Conservation (phyloP, 1,140 invertebrate genomes). For the Drosophila elegans region DNA sequence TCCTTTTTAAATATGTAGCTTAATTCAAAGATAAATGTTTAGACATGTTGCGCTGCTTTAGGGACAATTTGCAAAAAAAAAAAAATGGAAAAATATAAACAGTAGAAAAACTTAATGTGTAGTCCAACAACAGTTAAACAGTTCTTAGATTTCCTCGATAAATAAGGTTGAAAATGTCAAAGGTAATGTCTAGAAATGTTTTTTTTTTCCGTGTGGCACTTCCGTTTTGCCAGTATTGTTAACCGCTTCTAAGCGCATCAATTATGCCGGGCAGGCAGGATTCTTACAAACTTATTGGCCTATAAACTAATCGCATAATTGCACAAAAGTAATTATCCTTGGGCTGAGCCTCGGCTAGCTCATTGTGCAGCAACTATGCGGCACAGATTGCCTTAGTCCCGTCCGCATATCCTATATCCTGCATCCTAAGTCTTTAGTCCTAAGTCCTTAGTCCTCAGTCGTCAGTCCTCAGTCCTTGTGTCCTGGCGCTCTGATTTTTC, state of each 20-base stretch:
- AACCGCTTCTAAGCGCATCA: constrained; percentile 41
- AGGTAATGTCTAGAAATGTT: neutral
- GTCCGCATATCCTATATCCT: constrained; percentile 24
- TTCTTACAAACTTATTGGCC: constrained; percentile 73
- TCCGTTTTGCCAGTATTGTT: constrained; percentile 7
- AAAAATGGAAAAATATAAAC: no score
- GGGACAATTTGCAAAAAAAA: no score
- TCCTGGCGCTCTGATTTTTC: constrained; percentile 69
- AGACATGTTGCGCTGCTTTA: no score
- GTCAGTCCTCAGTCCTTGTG: constrained; percentile 6
- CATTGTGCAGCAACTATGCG: constrained; percentile 38
- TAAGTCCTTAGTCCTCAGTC: neutral
- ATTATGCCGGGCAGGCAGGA: constrained; percentile 47
- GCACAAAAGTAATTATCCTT: constrained; percentile 78
- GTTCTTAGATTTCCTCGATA: no score
- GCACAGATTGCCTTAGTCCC: neutral
- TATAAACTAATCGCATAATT: constrained; percentile 83
- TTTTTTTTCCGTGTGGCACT: constrained; percentile 4
- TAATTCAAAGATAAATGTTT: no score
- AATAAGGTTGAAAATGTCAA: no score
- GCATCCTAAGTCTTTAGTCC: constrained; percentile 2
- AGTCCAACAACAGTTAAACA: no score
- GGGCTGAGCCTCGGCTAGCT: constrained; percentile 24
- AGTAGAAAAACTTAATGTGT: no score
- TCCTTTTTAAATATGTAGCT: no score